A percentile compares a stretch with the other conserved stretches of the same genome.
Evolutionary conservation across 1,140 invertebrate genomes (phyloP).

Genomic region (Leptopilina clavipes): DNA sequence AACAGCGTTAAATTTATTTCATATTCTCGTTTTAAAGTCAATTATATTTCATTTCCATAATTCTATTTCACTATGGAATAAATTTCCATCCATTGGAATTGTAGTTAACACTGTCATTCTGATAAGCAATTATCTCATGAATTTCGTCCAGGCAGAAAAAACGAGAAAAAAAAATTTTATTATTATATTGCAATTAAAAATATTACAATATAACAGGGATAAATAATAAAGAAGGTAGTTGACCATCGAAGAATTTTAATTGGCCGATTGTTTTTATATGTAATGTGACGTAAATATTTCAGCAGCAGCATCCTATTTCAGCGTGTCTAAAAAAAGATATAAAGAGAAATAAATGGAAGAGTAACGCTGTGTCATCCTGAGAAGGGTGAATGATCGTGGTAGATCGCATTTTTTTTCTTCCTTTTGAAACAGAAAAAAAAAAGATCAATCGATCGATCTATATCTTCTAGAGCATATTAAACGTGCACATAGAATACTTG

Average conservation of each 20-base stretch:
- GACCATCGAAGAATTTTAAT: background rate
- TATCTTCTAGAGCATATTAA: conserved; percentile 44
- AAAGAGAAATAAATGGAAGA: conserved; percentile 42
- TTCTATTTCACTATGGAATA: no score
- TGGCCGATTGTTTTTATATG: background rate
- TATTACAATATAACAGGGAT: no score
- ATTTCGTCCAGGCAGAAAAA: no score
- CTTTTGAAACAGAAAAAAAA: background rate
- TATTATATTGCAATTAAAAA: no score
- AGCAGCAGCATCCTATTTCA: background rate
- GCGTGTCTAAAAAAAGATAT: background rate
- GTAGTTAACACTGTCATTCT: no score
- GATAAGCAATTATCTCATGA: no score
- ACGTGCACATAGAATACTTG: conserved; percentile 35
- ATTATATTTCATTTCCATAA: no score
- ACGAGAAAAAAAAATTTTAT: no score
- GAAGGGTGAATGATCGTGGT: conserved; percentile 37
- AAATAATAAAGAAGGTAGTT: background rate
- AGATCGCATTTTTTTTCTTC: conserved; percentile 39
- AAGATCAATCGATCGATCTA: conserved; percentile 41
- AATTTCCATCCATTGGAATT: no score
- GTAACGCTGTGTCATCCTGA: conserved; percentile 44
- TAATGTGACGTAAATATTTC: background rate
- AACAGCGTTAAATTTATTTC: no score
- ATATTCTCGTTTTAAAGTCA: no score